phyloP scores from a whole-genome alignment of 2,113 vertebrate species.

The Burhinus oedicnemus region DNA sequence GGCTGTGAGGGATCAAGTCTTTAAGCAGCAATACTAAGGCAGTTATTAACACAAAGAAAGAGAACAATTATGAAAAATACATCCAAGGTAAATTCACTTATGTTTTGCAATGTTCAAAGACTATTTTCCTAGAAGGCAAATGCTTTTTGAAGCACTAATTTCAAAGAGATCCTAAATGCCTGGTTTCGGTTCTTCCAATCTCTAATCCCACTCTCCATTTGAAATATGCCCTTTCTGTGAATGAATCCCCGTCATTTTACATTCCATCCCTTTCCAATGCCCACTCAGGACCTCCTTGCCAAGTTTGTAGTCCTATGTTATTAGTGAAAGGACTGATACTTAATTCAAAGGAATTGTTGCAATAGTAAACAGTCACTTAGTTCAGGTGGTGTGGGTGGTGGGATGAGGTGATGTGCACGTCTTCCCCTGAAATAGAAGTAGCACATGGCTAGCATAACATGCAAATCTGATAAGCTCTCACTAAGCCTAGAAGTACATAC shows the following conservation, averaged over 20 bases:
- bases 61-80: slow-evolving; percentile 2
- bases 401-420: background rate
- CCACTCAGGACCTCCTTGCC: background rate
- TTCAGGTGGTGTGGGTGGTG: background rate
- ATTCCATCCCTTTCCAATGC: background rate
- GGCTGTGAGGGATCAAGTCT: background rate
- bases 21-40: background rate
- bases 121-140: background rate
- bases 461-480: background rate
- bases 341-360: background rate
- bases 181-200: background rate
- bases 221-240: background rate
- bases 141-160: background rate
- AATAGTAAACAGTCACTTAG: background rate
- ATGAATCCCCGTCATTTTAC: background rate
- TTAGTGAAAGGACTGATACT: background rate
- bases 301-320: background rate
- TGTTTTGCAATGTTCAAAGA: background rate
- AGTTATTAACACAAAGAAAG: slow-evolving; percentile 3
- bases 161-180: background rate
- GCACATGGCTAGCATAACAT: fast-evolving
- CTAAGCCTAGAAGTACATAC: background rate
- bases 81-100: background rate
- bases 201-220: background rate
- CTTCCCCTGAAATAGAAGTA: background rate